Evolutionary conservation across 2,888 invertebrate genomes (phyloP), one percentile per base, ranked within the genome.

Genomic region (Gasteruption jaculator): DNA sequence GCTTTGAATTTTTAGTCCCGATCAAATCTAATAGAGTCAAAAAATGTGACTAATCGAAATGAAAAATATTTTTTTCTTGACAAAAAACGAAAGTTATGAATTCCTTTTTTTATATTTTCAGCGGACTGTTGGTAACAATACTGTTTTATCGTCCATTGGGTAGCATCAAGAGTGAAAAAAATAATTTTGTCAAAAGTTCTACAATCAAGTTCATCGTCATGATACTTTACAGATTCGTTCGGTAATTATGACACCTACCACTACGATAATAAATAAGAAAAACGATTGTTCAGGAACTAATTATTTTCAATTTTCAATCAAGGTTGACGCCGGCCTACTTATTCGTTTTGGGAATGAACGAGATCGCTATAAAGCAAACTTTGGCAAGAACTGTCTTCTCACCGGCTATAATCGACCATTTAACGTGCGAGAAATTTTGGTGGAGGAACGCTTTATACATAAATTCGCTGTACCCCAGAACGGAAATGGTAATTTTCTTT

Each of bases 121-220:
- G 90, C 53, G 90, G 90, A 5, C 77, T 90, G 60, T 71, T 91
- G 57, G 87, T 90, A 3, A 82, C 90, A 2, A 89, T 86, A 67
- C 75, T 91, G 34, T 91, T 89, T 72, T 89, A 88, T 72, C 82
- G 89, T 32, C 85, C 85, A 0, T 71, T 85, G 50, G 84, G 84
- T 47, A 71, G 74, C 42, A 72, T 82, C 30, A 78, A 82, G 31
- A 73, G 71, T 21, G 80, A 83, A 51, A 68, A 74, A 41, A 74
- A 73, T 40, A 75, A 74, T 27, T 77, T 72, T 58, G 38, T 68
- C 12, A 62, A 55, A 40, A 61, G 65, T 4, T 69, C 68, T 52
- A 50, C 60, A 5, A 54, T 58, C n/a, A 74, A 77, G 60, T 78
- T 79, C 52, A 41, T 74, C 6, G 54, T 74, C 30, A 72, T 80